A percentile compares a stretch with the other conserved stretches of the same genome.
Conservation (phyloP, 2,113 vertebrate genomes). For the Mormoops blainvillei region DNA sequence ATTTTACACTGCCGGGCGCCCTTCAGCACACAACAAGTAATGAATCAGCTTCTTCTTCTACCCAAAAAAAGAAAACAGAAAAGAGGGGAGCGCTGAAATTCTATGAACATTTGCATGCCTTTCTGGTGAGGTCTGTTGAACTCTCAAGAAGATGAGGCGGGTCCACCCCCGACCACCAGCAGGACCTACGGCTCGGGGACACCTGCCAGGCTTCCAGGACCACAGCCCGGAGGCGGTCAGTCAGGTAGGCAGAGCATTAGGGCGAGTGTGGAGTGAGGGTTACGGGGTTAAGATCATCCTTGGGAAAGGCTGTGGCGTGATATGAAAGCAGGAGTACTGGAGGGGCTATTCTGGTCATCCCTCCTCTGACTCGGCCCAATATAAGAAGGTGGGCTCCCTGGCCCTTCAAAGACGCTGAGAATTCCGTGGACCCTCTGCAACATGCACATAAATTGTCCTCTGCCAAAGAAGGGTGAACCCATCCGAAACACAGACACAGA, state of each 20-base stretch:
- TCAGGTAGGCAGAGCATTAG: not conserved
- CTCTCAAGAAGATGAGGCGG: not conserved
- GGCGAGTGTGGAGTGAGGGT: rapidly evolving
- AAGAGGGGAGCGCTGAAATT: not conserved
- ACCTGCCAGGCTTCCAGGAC: not conserved
- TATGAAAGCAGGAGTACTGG: not conserved
- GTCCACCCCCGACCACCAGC: not conserved
- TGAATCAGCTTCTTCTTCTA: not conserved
- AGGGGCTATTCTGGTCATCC: not conserved
- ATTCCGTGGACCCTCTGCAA: not conserved
- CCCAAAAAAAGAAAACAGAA: not conserved
- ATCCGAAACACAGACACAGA: constrained; percentile 26
- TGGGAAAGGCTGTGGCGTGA: rapidly evolving
- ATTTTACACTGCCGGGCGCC: not conserved
- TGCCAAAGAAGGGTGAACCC: not conserved
- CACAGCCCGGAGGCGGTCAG: not conserved
- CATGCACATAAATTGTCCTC: not conserved
- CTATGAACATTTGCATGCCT: not conserved
- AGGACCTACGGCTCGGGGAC: not conserved
- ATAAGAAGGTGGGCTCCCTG: not conserved
- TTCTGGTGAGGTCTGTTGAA: not conserved
- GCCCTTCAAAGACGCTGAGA: not conserved
- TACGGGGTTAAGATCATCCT: not conserved
- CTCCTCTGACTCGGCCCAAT: not conserved
- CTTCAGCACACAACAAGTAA: not conserved